These are phyloP conservation scores for Drosophila pachea DNA, from an alignment of 1,140 invertebrate genomes.

Conservation along the genomic window DNA sequence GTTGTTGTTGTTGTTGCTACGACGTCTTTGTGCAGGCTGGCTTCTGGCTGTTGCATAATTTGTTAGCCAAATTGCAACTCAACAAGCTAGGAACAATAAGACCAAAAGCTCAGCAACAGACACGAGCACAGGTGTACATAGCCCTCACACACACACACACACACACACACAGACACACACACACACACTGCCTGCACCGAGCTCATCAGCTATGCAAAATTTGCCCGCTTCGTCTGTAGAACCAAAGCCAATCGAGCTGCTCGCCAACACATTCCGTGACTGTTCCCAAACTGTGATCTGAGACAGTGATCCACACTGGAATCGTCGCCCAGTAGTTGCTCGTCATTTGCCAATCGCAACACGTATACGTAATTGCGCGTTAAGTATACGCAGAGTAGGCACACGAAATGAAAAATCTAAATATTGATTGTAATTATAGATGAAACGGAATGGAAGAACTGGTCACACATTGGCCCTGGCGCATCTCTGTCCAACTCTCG, in stretches of 20 bases:
- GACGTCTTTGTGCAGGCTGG: conserved; percentile 31
- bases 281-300: conserved; percentile 1
- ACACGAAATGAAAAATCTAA: no score
- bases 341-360: no score
- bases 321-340: no score
- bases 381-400: no score
- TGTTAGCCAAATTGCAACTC: conserved; percentile 76
- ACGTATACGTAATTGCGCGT: no score
- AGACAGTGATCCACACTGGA: neutral
- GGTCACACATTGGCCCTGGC: no score
- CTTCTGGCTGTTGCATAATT: conserved; percentile 65
- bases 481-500: no score
- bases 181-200: conserved; percentile 13
- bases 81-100: conserved; percentile 59
- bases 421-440: no score
- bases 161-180: conserved; percentile 17
- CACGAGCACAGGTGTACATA: conserved; percentile 12
- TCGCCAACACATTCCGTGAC: conserved; percentile 6
- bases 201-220: conserved; percentile 74
- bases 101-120: conserved; percentile 22
- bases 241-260: conserved; percentile 42
- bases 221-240: conserved; percentile 42
- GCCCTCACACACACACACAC: conserved; percentile 22
- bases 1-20: conserved; percentile 27
- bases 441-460: no score